These are phyloP conservation scores for Leucopternis melanops DNA, from an alignment of 2,113 vertebrate species.

Conservation along the genomic window DNA sequence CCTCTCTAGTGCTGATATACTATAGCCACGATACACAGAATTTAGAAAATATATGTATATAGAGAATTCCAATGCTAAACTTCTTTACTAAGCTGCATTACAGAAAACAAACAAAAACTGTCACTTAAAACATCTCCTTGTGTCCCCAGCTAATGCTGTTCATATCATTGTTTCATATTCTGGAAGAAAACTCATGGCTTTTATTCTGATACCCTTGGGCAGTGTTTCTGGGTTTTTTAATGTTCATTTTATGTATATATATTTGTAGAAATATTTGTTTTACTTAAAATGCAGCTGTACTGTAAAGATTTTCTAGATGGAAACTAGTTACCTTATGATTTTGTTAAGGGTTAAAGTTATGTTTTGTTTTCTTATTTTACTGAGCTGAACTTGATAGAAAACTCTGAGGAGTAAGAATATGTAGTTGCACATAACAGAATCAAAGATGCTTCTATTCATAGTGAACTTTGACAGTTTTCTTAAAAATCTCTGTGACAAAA, in stretches of 20 bases:
- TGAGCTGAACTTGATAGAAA: background rate
- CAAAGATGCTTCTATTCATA: background rate
- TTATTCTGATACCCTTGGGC: background rate
- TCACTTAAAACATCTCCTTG: background rate
- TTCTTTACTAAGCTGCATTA: background rate
- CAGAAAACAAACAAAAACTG: background rate
- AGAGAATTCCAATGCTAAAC: background rate
- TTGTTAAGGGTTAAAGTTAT: background rate
- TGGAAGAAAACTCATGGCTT: background rate
- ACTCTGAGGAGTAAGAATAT: background rate
- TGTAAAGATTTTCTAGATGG: background rate
- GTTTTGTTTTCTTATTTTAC: background rate
- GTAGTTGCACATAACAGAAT: background rate
- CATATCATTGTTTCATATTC: background rate
- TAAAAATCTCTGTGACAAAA: background rate
- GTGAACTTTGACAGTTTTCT: background rate
- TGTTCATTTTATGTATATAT: background rate
- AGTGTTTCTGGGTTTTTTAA: background rate
- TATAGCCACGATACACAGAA: background rate
- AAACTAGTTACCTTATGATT: background rate
- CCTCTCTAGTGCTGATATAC: background rate
- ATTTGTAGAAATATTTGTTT: background rate
- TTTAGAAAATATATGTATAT: background rate
- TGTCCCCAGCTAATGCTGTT: background rate
- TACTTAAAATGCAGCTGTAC: background rate